Conservation (phyloP, 2,888 invertebrate genomes). For the Theodoxus fluviatilis region DNA sequence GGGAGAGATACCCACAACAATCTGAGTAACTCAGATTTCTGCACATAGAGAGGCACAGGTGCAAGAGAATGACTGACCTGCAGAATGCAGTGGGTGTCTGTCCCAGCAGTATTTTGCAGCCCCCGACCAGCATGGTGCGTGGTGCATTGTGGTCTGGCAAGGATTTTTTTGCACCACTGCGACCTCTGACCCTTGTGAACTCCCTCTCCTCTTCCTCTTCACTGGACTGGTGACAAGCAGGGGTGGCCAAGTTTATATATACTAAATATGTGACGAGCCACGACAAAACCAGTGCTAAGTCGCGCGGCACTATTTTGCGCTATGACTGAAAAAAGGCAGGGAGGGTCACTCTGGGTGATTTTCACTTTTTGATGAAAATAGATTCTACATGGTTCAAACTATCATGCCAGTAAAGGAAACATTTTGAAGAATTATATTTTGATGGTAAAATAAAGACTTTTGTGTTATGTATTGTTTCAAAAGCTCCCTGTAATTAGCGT, state of each 20-base stretch:
- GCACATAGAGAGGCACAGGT: not conserved
- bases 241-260: not conserved
- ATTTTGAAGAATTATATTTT: no score
- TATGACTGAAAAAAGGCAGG: no score
- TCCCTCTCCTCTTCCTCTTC: conserved; percentile 28
- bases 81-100: conserved; percentile 49
- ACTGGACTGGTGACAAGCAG: conserved; percentile 32
- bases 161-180: conserved; percentile 18
- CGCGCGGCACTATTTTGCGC: no score
- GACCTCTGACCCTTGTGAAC: conserved; percentile 20
- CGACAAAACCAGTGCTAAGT: no score
- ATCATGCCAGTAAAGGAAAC: no score
- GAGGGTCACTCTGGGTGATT: no score
- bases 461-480: no score
- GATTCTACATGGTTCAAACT: no score
- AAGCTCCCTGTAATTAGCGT: no score
- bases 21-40: not conserved
- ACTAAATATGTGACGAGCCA: no score
- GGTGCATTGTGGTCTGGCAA: conserved; percentile 38
- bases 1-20: not conserved
- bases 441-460: no score
- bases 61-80: conserved; percentile 36
- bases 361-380: no score
- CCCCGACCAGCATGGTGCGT: conserved; percentile 37
- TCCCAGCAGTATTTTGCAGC: conserved; percentile 44